Conservation (phyloP, 2,888 invertebrate species). For the Electrophaes corylata region DNA sequence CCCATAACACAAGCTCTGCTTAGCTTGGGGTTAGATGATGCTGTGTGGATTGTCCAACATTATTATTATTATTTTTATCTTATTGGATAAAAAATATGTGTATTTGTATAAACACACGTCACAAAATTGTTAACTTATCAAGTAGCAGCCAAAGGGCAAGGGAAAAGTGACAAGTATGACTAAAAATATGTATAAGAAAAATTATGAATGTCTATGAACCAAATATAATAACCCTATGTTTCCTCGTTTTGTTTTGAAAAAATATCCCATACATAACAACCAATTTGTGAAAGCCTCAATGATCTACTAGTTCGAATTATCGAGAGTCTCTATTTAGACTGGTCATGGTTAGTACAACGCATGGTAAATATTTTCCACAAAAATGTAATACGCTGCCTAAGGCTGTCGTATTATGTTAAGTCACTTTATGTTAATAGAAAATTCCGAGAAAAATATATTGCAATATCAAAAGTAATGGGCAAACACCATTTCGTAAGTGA, state of each 20-base stretch:
- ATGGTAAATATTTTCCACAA: constrained; percentile 54
- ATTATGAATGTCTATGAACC: constrained; percentile 12
- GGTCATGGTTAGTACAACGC: constrained; percentile 38
- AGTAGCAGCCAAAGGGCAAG: neutral
- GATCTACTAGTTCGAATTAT: constrained; percentile 1
- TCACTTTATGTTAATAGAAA: constrained; percentile 60
- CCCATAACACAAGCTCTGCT: no score
- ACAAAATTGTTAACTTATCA: neutral
- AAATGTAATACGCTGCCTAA: constrained; percentile 54
- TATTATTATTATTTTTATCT: no score
- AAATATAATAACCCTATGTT: constrained; percentile 1
- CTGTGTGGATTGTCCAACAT: no score
- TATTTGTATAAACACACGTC: no score
- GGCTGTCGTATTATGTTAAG: constrained; percentile 55
- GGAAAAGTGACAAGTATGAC: neutral
- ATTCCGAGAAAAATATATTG: constrained; percentile 49
- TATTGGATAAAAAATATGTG: no score
- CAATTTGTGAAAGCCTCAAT: constrained; percentile 6
- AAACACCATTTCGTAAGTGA: constrained; percentile 36
- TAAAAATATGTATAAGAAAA: constrained; percentile 14
- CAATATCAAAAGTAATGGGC: constrained; percentile 47
- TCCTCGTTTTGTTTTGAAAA: constrained; percentile 4
- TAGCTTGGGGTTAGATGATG: no score
- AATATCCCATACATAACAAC: constrained; percentile 10
- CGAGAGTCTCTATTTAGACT: constrained; percentile 32